Percentiles rank a stretch among this genome's conserved stretches.
Evolutionary conservation across 2,888 invertebrate species (phyloP).

Genomic region (Ecliptopera silaceata): DNA sequence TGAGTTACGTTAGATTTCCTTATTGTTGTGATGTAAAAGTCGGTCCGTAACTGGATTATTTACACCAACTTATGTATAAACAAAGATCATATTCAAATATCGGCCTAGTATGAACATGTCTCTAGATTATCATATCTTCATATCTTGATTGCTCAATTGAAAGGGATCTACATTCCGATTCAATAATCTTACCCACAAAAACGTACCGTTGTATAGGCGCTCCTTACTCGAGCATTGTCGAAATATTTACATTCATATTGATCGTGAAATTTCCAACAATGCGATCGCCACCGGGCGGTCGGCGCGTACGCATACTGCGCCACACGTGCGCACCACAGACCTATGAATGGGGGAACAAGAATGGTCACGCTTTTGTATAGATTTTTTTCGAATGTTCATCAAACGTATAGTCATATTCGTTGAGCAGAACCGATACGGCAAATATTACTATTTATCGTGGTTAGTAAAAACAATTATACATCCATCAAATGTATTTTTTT

Average conservation of each 20-base stretch:
- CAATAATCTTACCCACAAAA: slow-evolving; percentile 25
- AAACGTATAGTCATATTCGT: slow-evolving; percentile 1
- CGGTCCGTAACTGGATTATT: too few species aligned
- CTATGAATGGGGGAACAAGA: slow-evolving; percentile 28
- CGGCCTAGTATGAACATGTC: slow-evolving; percentile 5
- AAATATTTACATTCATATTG: slow-evolving; percentile 80
- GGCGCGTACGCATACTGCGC: slow-evolving; percentile 51
- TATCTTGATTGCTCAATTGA: slow-evolving; percentile 19
- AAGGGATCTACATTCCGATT: slow-evolving; percentile 23
- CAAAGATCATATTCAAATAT: slow-evolving; percentile 8
- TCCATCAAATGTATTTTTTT: too few species aligned
- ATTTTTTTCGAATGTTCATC: slow-evolving; percentile 8
- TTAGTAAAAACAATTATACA: too few species aligned
- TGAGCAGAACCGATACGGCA: slow-evolving; percentile 9
- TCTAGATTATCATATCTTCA: slow-evolving; percentile 14
- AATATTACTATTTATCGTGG: neutral
- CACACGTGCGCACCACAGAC: slow-evolving; percentile 66
- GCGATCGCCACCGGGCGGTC: slow-evolving; percentile 53
- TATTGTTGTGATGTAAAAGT: too few species aligned
- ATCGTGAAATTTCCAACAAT: slow-evolving; percentile 79
- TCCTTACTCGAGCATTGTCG: slow-evolving; percentile 76
- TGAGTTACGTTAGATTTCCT: too few species aligned
- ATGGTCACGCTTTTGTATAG: slow-evolving; percentile 23
- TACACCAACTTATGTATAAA: too few species aligned
- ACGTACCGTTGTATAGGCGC: slow-evolving; percentile 58